Evolutionary conservation across 2,888 invertebrate genomes (phyloP).

Genomic region (Artemia sinica): DNA sequence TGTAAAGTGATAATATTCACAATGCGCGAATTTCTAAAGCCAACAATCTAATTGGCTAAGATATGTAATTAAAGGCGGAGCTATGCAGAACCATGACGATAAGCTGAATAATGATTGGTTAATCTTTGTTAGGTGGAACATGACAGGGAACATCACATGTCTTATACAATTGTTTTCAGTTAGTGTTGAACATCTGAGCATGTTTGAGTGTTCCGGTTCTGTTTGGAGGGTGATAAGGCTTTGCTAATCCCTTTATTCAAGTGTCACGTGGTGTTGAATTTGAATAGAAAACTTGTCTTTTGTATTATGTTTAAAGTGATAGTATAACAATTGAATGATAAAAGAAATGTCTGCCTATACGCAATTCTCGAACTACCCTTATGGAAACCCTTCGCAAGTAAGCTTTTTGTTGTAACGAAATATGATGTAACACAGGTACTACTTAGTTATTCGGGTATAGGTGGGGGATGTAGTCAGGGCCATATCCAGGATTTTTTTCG

Average conservation of each 20-base stretch:
- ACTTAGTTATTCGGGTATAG: too few relatives aligned
- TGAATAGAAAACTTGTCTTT: conserved; percentile 5
- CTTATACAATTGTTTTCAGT: conserved; percentile 13
- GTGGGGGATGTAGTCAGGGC: too few relatives aligned
- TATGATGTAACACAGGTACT: too few relatives aligned
- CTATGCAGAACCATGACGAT: not conserved
- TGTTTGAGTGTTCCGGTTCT: conserved; percentile 11
- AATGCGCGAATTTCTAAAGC: conserved; percentile 7
- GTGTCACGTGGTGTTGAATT: conserved; percentile 6
- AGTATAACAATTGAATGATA: not conserved
- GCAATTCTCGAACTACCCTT: conserved; percentile 69
- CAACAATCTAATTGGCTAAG: not conserved
- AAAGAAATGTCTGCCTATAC: conserved; percentile 56
- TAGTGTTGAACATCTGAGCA: conserved; percentile 12
- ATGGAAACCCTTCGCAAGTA: conserved; percentile 83
- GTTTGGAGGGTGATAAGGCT: conserved; percentile 1
- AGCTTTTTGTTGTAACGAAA: conserved; percentile 30
- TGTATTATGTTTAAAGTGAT: not conserved
- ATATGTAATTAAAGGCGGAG: not conserved
- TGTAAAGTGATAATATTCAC: conserved; percentile 9
- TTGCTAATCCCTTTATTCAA: conserved; percentile 6
- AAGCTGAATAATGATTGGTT: not conserved
- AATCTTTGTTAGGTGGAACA: conserved; percentile 7
- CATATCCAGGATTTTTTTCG: too few relatives aligned
- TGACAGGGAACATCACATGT: conserved; percentile 13